phyloP scores from a whole-genome alignment of 2,113 vertebrate species.

The Gallinago undulata region DNA sequence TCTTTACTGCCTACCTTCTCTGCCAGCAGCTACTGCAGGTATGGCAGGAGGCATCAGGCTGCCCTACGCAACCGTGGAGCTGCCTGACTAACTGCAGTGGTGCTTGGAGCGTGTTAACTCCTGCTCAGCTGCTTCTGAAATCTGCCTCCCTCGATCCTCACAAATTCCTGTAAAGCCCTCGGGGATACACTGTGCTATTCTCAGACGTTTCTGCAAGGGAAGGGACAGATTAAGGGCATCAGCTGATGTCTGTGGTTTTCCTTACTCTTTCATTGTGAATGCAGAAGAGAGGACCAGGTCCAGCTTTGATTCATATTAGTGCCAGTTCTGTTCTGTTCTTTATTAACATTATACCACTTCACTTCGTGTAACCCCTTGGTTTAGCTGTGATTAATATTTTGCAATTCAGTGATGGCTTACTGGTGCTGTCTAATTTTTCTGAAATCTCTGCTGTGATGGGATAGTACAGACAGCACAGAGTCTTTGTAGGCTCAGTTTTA shows the following conservation, averaged over 20 bases:
- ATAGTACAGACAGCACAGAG: not conserved
- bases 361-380: not conserved
- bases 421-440: not conserved
- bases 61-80: accelerated
- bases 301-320: not conserved
- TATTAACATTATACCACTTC: not conserved
- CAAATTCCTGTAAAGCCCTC: not conserved
- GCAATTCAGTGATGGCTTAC: not conserved
- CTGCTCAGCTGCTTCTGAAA: not conserved
- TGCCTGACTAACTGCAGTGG: not conserved
- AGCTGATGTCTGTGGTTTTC: not conserved
- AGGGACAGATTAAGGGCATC: not conserved
- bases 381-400: not conserved
- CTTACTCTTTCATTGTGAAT: not conserved
- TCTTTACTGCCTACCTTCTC: not conserved
- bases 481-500: not conserved
- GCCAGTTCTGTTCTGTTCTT: not conserved
- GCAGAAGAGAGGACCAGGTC: not conserved
- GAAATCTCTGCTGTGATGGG: not conserved
- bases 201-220: not conserved
- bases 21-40: not conserved
- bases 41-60: not conserved
- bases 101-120: not conserved
- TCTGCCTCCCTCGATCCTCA: not conserved
- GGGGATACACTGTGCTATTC: not conserved